Evolutionary conservation across 2,888 invertebrate genomes (phyloP).

Genomic region (Microctonus brassicae): DNA sequence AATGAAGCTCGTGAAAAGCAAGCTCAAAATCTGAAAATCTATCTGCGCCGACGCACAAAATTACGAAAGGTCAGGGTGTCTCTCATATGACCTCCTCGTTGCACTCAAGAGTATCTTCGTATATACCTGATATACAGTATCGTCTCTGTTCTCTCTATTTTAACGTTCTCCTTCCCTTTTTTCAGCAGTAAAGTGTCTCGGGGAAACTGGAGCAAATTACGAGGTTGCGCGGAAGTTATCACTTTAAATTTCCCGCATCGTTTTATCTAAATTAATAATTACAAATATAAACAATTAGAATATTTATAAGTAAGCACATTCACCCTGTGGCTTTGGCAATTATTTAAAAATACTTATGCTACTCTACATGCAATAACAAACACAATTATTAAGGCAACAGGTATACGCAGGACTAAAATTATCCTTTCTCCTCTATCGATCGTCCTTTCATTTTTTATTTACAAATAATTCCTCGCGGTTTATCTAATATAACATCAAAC

Average conservation of each 20-base stretch:
- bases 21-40: slow-evolving; percentile 7
- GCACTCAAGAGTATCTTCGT: neutral
- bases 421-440: slow-evolving; percentile 44
- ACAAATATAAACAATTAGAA: too few species aligned
- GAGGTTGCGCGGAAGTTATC: slow-evolving; percentile 17
- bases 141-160: slow-evolving; percentile 6
- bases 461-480: neutral
- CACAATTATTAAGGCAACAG: slow-evolving; percentile 40
- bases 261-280: neutral
- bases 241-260: neutral
- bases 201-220: slow-evolving; percentile 40
- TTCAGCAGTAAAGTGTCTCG: slow-evolving; percentile 25
- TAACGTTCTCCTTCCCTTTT: neutral
- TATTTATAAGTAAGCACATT: too few species aligned
- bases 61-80: slow-evolving; percentile 55
- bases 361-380: neutral
- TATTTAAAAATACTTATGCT: too few species aligned
- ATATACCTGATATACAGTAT: neutral
- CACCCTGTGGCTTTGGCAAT: too few species aligned
- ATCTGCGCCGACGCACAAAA: slow-evolving; percentile 55
- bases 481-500: too few species aligned
- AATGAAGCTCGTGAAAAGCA: slow-evolving; percentile 14
- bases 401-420: slow-evolving; percentile 37
- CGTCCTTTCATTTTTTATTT: slow-evolving; percentile 22
- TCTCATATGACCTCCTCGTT: slow-evolving; percentile 23